These are phyloP conservation scores for Heteronetta atricapilla DNA, from an alignment of 2,113 vertebrate genomes.

Conservation along the genomic window DNA sequence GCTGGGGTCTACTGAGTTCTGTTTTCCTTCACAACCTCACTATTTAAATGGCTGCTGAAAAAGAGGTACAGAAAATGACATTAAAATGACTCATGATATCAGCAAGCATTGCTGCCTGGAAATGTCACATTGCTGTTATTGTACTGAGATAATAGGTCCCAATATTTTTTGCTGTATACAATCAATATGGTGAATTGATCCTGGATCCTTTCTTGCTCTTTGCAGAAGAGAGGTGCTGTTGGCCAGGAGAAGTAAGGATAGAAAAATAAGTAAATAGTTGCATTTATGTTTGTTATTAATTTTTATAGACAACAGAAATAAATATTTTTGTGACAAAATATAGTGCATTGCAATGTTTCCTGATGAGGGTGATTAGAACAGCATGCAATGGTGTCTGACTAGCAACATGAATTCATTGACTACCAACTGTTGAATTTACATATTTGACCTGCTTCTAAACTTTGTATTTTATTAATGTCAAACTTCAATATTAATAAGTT, in stretches of 20 bases:
- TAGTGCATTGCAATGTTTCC: background rate
- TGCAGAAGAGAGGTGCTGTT: conserved; percentile 5
- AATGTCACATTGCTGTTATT: conserved; percentile 9
- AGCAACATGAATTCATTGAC: conserved; percentile 32
- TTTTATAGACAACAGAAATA: conserved; percentile 47
- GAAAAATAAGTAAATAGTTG: background rate
- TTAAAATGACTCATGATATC: conserved; percentile 60
- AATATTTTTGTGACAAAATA: conserved; percentile 24
- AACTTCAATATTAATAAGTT: background rate
- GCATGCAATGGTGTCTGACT: background rate
- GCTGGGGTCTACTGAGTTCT: background rate
- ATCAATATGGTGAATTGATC: background rate
- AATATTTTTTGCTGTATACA: background rate
- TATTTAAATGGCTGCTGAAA: conserved; percentile 52
- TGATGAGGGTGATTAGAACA: background rate
- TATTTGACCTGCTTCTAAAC: conserved; percentile 36
- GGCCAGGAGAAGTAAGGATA: background rate
- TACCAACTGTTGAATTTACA: conserved; percentile 37
- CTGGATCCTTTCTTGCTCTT: background rate
- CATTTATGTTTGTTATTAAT: background rate
- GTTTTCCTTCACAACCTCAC: background rate
- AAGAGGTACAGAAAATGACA: conserved; percentile 52
- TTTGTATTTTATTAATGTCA: conserved; percentile 37
- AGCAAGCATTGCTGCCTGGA: conserved; percentile 3
- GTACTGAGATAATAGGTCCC: background rate